These are phyloP conservation scores for Nerophis lumbriciformis DNA, from an alignment of 2,113 vertebrate species.

Conservation along the genomic window DNA sequence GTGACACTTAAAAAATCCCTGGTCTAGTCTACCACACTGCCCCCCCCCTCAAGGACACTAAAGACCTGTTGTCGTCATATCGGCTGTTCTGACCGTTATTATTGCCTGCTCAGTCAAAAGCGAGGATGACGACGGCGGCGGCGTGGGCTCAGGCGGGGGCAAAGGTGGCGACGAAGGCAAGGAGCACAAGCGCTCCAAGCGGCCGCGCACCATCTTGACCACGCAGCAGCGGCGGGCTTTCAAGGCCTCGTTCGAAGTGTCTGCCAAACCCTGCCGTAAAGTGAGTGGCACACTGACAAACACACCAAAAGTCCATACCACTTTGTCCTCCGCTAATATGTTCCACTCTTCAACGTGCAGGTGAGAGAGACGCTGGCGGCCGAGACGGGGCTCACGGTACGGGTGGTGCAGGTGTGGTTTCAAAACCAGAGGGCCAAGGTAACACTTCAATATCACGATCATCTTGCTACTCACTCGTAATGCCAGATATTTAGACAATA, in stretches of 20 bases:
- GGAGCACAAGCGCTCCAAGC: conserved; percentile 84
- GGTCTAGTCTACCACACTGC: no score
- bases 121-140: conserved; percentile 82
- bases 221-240: conserved; percentile 87
- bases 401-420: conserved; percentile 90
- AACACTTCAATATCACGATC: conserved; percentile 19
- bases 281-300: conserved; percentile 47
- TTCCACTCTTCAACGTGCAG: conserved; percentile 45
- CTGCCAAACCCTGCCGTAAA: conserved; percentile 87
- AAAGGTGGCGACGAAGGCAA: conserved; percentile 80
- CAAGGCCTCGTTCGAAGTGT: conserved; percentile 91
- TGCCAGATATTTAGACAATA: no score
- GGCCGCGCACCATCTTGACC: conserved; percentile 86
- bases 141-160: conserved; percentile 64
- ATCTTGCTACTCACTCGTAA: no score
- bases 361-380: conserved; percentile 87
- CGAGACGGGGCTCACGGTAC: conserved; percentile 83
- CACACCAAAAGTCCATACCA: not conserved
- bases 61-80: not conserved
- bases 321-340: no score
- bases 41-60: not conserved
- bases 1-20: no score
- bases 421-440: conserved; percentile 92
- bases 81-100: conserved; percentile 10
- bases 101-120: conserved; percentile 78